Evolutionary conservation across 2,888 invertebrate species (phyloP).

Genomic region (Philonicus albiceps): DNA sequence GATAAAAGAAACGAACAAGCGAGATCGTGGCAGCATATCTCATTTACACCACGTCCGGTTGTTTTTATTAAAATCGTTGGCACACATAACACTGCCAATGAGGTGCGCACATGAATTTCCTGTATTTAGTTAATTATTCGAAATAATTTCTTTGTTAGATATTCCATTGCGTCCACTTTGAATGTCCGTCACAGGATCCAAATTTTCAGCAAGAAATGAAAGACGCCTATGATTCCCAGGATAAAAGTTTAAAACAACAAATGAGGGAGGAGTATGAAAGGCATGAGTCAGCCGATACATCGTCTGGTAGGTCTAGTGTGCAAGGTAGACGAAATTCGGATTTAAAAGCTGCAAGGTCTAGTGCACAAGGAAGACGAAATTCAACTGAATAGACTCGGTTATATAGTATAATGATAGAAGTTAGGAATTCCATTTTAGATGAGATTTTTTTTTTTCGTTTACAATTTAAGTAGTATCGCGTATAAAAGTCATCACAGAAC

Average conservation of each 20-base stretch:
- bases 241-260: slow-evolving; percentile 53
- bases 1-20: slow-evolving; percentile 87
- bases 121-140: background rate
- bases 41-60: slow-evolving; percentile 84
- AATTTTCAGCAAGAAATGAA: slow-evolving; percentile 50
- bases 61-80: slow-evolving; percentile 96
- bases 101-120: slow-evolving; percentile 69
- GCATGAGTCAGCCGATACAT: background rate
- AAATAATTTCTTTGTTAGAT: slow-evolving; percentile 69
- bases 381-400: background rate
- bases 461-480: background rate
- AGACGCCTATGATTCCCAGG: slow-evolving; percentile 66
- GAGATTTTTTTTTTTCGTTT: too few relatives aligned
- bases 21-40: slow-evolving; percentile 93
- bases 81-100: slow-evolving; percentile 96
- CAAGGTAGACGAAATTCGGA: background rate
- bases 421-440: slow-evolving; percentile 28
- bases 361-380: background rate
- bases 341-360: background rate
- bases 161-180: slow-evolving; percentile 97
- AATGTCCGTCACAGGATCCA: slow-evolving; percentile 82
- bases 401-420: background rate
- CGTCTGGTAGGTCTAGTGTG: background rate
- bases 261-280: background rate
- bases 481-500: slow-evolving; percentile 2